A percentile compares a stretch with the other conserved stretches of the same genome.
phyloP scores from a whole-genome alignment of 2,113 vertebrate species.

The Heterochromis multidens region DNA sequence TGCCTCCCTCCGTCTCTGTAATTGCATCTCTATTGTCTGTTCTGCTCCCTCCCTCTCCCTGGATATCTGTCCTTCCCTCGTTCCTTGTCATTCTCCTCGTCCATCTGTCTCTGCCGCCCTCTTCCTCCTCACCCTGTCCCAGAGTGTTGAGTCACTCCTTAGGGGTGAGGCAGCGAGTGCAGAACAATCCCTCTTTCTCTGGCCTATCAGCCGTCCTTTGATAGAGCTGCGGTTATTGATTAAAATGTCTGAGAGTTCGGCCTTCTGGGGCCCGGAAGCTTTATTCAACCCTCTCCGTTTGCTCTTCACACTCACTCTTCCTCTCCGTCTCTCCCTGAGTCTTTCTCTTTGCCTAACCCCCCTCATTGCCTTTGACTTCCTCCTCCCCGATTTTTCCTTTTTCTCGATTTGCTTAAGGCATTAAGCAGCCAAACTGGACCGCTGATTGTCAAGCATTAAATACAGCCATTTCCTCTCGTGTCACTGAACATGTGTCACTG shows the following conservation, averaged over 20 bases:
- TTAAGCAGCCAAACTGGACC: slow-evolving; percentile 7
- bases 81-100: slow-evolving; percentile 48
- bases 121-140: slow-evolving; percentile 48
- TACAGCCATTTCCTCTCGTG: not conserved
- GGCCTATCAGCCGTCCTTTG: slow-evolving; percentile 71
- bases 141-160: slow-evolving; percentile 66
- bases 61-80: slow-evolving; percentile 45
- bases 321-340: slow-evolving; percentile 37
- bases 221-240: slow-evolving; percentile 75
- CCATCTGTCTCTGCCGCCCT: slow-evolving; percentile 44
- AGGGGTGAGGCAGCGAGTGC: slow-evolving; percentile 59
- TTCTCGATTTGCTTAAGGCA: slow-evolving; percentile 31
- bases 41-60: slow-evolving; percentile 14
- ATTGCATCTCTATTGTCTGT: slow-evolving; percentile 43
- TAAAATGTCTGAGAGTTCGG: slow-evolving; percentile 73
- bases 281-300: slow-evolving; percentile 64
- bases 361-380: slow-evolving; percentile 28
- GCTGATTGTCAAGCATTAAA: slow-evolving; percentile 17
- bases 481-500: not conserved
- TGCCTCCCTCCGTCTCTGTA: slow-evolving; percentile 27
- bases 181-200: slow-evolving; percentile 71
- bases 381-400: slow-evolving; percentile 22
- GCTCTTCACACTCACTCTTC: slow-evolving; percentile 60
- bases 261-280: slow-evolving; percentile 69
- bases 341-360: slow-evolving; percentile 36